phyloP scores from a whole-genome alignment of 2,888 invertebrate species.

The Calliopum simillimum region DNA sequence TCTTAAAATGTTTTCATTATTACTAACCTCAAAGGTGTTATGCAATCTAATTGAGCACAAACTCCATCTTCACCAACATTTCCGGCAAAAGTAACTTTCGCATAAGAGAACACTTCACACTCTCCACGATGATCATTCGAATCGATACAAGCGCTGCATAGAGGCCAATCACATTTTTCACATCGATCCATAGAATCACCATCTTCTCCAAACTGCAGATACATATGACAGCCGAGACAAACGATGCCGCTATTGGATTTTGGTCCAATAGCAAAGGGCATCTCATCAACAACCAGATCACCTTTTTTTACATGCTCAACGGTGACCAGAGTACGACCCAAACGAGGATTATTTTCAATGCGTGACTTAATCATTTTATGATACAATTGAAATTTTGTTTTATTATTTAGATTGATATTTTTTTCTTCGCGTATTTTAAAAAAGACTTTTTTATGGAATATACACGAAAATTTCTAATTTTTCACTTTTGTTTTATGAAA shows the following conservation, averaged over 20 bases:
- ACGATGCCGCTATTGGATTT: slow-evolving; percentile 79
- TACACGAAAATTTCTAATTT: too few species aligned
- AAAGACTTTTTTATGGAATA: too few species aligned
- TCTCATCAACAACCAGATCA: slow-evolving; percentile 78
- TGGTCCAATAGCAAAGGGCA: slow-evolving; percentile 81
- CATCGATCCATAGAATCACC: slow-evolving; percentile 69
- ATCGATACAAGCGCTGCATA: slow-evolving; percentile 69
- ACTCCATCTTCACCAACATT: slow-evolving; percentile 71
- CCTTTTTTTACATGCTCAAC: slow-evolving; percentile 76
- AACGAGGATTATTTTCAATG: slow-evolving; percentile 70
- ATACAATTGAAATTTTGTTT: slow-evolving; percentile 37
- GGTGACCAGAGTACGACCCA: slow-evolving; percentile 79
- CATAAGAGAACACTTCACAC: slow-evolving; percentile 74
- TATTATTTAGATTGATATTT: neutral
- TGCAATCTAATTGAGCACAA: slow-evolving; percentile 82
- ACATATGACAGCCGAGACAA: slow-evolving; percentile 82
- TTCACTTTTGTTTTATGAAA: too few species aligned
- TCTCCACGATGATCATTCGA: slow-evolving; percentile 73
- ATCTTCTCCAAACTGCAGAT: slow-evolving; percentile 65
- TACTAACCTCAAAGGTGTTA: slow-evolving; percentile 79
- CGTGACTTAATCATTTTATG: slow-evolving; percentile 60
- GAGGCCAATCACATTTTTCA: slow-evolving; percentile 78
- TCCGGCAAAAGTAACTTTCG: slow-evolving; percentile 72
- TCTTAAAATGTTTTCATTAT: neutral
- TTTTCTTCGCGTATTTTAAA: neutral